Evolutionary conservation across 1,140 invertebrate species (phyloP).

Genomic region (Leptopilina boulardi): DNA sequence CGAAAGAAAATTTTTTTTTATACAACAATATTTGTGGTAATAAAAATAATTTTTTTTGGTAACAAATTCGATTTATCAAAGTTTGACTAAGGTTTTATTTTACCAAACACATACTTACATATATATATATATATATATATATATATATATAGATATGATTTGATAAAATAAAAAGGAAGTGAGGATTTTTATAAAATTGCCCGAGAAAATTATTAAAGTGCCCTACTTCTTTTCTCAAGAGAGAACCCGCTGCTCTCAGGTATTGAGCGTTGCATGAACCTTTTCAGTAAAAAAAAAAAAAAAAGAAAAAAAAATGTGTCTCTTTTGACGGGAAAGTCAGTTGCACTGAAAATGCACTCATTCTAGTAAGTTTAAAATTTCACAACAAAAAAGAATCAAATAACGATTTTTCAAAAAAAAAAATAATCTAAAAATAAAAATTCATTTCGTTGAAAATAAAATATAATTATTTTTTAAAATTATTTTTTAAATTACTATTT

Average conservation of each 20-base stretch:
- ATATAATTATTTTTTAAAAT: not conserved
- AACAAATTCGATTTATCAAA: too few relatives aligned
- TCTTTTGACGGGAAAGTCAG: slow-evolving; percentile 1
- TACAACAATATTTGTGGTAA: too few relatives aligned
- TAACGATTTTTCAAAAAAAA: not conserved
- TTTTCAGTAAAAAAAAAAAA: too few relatives aligned
- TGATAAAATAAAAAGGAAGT: not conserved
- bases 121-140: too few relatives aligned
- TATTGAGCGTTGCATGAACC: slow-evolving; percentile 1
- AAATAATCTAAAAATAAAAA: not conserved
- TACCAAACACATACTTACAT: too few relatives aligned
- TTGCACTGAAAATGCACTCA: not conserved
- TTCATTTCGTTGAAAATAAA: too few relatives aligned
- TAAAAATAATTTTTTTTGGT: too few relatives aligned
- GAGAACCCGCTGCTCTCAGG: not conserved
- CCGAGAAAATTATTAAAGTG: slow-evolving; percentile 13
- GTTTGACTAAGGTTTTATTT: too few relatives aligned
- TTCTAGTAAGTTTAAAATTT: not conserved
- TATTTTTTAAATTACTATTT: too few relatives aligned
- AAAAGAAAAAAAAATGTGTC: slow-evolving; percentile 17
- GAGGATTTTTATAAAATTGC: not conserved
- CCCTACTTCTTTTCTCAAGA: slow-evolving; percentile 17
- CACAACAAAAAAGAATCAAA: not conserved
- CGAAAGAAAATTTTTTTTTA: too few relatives aligned
- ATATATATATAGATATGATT: too few relatives aligned